phyloP scores from a whole-genome alignment of 2,888 invertebrate genomes.

The Leptopilina syphax region DNA sequence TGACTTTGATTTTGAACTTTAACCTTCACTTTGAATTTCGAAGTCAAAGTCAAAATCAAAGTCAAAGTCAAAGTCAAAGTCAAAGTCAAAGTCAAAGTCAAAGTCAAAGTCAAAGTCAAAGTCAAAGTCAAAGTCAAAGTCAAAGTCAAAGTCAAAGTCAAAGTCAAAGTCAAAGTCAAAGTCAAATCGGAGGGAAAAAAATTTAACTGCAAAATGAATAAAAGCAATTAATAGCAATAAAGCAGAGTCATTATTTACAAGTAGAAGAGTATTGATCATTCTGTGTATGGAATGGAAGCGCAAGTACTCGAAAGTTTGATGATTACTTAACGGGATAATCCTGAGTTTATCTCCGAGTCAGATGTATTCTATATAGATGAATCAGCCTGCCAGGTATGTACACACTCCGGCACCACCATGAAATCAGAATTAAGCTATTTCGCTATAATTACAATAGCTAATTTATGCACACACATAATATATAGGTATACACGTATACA shows the following conservation, averaged over 20 bases:
- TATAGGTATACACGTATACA: slow-evolving; percentile 11
- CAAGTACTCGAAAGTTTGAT: slow-evolving; percentile 22
- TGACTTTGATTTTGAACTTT: no score
- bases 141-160: no score
- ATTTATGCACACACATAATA: slow-evolving; percentile 50
- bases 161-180: no score
- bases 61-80: no score
- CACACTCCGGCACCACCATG: slow-evolving; percentile 1
- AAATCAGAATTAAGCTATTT: slow-evolving; percentile 57
- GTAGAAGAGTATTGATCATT: not conserved
- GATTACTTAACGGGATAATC: slow-evolving; percentile 32
- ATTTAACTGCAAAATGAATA: no score
- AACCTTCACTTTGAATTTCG: no score
- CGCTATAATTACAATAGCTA: slow-evolving; percentile 57
- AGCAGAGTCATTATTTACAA: not conserved
- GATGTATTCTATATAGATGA: slow-evolving; percentile 19
- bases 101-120: no score
- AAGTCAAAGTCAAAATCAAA: no score
- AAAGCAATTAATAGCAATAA: no score
- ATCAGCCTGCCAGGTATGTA: slow-evolving; percentile 18
- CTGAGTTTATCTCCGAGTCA: slow-evolving; percentile 20
- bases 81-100: no score
- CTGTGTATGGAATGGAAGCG: not conserved
- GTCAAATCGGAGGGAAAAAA: no score
- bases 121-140: no score